Percentiles rank a stretch among this genome's conserved stretches.
phyloP scores from a whole-genome alignment of 2,113 vertebrate genomes.

The Sigmodon hispidus region DNA sequence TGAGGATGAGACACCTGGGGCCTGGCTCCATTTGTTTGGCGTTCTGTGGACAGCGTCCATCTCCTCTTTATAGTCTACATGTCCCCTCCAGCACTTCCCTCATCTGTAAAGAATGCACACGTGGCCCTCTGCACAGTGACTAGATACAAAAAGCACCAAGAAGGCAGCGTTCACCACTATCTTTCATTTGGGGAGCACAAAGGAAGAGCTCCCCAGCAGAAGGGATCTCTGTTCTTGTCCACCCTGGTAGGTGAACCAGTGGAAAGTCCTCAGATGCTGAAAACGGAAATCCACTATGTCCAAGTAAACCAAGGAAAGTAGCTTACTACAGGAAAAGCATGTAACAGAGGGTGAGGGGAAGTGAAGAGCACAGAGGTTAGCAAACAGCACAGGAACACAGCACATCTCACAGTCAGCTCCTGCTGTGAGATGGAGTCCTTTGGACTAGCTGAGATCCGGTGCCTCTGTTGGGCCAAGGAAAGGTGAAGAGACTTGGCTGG shows the following conservation, averaged over 20 bases:
- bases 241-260: background rate
- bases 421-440: background rate
- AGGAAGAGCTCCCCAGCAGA: background rate
- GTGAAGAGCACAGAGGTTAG: too few species aligned
- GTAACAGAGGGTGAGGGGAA: fast-evolving
- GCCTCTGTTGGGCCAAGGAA: background rate
- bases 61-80: background rate
- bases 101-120: background rate
- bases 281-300: background rate
- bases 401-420: background rate
- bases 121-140: background rate
- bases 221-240: background rate
- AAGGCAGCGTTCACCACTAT: background rate
- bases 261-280: background rate
- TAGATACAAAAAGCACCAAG: background rate
- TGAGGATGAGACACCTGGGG: background rate
- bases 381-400: background rate
- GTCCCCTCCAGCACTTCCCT: background rate
- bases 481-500: background rate
- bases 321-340: background rate
- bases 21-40: background rate
- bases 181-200: background rate
- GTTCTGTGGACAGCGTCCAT: background rate
- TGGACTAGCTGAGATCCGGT: background rate
- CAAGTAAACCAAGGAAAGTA: background rate